These are phyloP conservation scores for Drosophila varians DNA, from an alignment of 1,140 invertebrate genomes.

Conservation along the genomic window DNA sequence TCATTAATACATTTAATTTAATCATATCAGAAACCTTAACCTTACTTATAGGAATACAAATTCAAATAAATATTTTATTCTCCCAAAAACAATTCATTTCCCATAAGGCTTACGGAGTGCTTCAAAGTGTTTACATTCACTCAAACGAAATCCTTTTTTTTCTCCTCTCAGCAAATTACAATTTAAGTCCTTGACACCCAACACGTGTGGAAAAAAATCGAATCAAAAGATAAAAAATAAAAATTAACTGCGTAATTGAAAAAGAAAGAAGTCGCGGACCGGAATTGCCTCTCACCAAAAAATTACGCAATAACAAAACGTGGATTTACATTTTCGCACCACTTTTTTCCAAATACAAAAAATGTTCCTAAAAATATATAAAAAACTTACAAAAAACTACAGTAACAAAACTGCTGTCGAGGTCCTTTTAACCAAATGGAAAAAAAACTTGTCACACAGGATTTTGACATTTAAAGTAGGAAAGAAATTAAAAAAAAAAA, in stretches of 20 bases:
- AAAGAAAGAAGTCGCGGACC: slow-evolving; percentile 4
- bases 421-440: slow-evolving; percentile 36
- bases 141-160: slow-evolving; percentile 4
- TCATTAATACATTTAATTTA: no score
- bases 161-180: slow-evolving; percentile 1
- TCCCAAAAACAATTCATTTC: slow-evolving; percentile 1
- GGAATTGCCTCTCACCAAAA: slow-evolving; percentile 29
- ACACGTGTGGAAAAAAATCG: slow-evolving; percentile 52
- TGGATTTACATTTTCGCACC: slow-evolving; percentile 72
- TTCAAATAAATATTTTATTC: slow-evolving; percentile 17
- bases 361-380: slow-evolving; percentile 10
- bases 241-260: slow-evolving; percentile 63
- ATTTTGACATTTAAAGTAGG: slow-evolving; percentile 56
- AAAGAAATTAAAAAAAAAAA: slow-evolving; percentile 55
- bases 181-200: slow-evolving; percentile 29
- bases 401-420: slow-evolving; percentile 51
- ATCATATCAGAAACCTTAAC: no score
- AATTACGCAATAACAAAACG: slow-evolving; percentile 68
- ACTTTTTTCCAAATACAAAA: slow-evolving; percentile 29
- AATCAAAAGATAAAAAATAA: slow-evolving; percentile 24
- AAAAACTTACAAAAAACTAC: slow-evolving; percentile 45
- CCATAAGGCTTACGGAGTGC: slow-evolving; percentile 10
- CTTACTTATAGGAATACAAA: no score
- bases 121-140: slow-evolving; percentile 36
- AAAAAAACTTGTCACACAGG: slow-evolving; percentile 73